Evolutionary conservation across 2,113 vertebrate species (phyloP).

Genomic region (Cyrtonyx montezumae): DNA sequence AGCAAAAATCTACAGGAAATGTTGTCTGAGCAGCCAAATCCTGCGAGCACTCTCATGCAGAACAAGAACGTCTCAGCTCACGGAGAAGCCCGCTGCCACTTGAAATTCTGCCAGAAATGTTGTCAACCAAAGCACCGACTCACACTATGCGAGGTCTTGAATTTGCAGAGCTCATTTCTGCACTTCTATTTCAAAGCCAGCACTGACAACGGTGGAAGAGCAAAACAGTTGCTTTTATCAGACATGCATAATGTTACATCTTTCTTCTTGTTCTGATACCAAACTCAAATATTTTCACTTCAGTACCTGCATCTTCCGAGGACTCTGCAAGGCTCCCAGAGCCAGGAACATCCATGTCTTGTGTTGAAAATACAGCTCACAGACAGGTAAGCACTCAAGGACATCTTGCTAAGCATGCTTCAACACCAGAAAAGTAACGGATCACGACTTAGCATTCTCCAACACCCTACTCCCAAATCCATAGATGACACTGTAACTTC

Average conservation of each 20-base stretch:
- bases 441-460: neutral
- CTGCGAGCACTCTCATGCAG: neutral
- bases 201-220: neutral
- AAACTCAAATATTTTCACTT: neutral
- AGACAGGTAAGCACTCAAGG: neutral
- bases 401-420: neutral
- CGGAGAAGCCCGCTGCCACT: neutral
- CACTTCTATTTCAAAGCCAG: neutral
- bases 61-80: neutral
- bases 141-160: rapidly evolving
- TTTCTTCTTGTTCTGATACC: neutral
- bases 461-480: neutral
- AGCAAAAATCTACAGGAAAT: neutral
- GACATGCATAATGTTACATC: rapidly evolving
- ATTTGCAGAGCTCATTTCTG: neutral
- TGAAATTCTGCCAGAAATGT: neutral
- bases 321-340: neutral
- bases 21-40: neutral
- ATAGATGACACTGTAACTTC: neutral
- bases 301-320: neutral
- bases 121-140: neutral
- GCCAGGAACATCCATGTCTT: neutral
- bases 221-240: neutral
- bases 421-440: neutral
- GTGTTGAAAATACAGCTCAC: neutral